A percentile compares a stretch with the other conserved stretches of the same genome.
These are phyloP conservation scores for Hapalemur alaotrensis DNA, from an alignment of 2,797 vertebrate genomes.

Conservation along the genomic window DNA sequence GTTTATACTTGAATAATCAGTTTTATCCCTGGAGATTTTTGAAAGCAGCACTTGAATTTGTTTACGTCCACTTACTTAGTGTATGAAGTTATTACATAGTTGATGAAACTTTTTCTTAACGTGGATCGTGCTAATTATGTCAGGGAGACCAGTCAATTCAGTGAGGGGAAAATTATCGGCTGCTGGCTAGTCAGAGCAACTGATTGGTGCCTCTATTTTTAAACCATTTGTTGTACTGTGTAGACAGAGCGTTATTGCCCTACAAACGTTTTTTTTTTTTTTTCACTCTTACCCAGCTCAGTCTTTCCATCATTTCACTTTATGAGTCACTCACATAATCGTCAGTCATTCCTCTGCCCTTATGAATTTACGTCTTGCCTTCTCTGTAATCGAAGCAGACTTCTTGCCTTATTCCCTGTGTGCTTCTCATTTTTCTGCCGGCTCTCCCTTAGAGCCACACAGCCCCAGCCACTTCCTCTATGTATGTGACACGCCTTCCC, in stretches of 20 bases:
- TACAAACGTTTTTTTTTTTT: not conserved
- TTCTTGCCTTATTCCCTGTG: not conserved
- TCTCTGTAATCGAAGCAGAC: not conserved
- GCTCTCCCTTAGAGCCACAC: constrained; percentile 10
- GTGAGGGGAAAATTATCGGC: accelerated
- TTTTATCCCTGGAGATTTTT: not conserved
- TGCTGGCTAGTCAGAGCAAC: not conserved
- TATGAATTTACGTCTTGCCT: not conserved
- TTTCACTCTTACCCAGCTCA: not conserved
- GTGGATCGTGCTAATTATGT: not conserved
- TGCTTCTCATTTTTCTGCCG: not conserved
- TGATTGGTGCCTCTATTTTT: not conserved
- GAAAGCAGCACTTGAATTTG: not conserved
- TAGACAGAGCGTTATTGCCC: constrained; percentile 7
- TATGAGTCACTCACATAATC: not conserved
- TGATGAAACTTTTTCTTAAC: not conserved
- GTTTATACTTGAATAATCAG: not conserved
- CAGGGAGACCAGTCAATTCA: not conserved
- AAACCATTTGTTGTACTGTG: not conserved
- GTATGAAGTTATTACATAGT: not conserved
- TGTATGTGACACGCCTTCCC: not conserved
- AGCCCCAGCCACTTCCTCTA: not conserved
- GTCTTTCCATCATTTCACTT: not conserved
- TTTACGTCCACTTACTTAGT: not conserved
- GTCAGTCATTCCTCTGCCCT: not conserved